phyloP scores from a whole-genome alignment of 2,797 vertebrate species.

The Sebastes steindachneri region DNA sequence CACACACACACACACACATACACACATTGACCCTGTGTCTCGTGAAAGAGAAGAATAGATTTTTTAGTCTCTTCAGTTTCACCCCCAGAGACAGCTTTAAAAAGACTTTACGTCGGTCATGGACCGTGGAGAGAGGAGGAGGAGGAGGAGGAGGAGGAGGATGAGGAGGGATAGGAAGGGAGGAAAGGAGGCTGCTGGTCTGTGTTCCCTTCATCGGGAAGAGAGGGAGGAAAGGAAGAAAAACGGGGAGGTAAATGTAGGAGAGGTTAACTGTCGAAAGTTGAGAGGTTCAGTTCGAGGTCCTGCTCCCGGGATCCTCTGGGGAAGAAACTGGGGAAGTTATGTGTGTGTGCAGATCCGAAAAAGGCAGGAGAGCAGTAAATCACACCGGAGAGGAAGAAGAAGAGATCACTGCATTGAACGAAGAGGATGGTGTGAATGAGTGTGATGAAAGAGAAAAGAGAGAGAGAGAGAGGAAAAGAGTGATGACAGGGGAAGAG shows the following conservation, averaged over 20 bases:
- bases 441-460: constrained; percentile 56
- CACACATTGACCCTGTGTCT: constrained; percentile 15
- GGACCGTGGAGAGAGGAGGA: constrained; percentile 21
- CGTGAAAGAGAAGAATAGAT: constrained; percentile 47
- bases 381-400: constrained; percentile 64
- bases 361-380: constrained; percentile 62
- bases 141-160: constrained; percentile 8
- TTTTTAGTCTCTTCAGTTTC: constrained; percentile 61
- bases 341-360: constrained; percentile 15
- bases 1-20: not conserved
- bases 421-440: constrained; percentile 41
- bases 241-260: constrained; percentile 32
- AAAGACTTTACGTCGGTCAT: constrained; percentile 52
- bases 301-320: constrained; percentile 57
- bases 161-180: not conserved
- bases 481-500: constrained; percentile 44
- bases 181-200: constrained; percentile 30
- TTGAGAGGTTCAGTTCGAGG: constrained; percentile 68
- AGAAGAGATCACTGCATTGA: constrained; percentile 14
- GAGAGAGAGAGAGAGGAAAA: constrained; percentile 4
- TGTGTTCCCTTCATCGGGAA: constrained; percentile 34
- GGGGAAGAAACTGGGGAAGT: constrained; percentile 37
- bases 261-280: constrained; percentile 72
- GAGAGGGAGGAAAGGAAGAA: not conserved
- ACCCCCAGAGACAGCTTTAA: constrained; percentile 65